Conservation (phyloP, 2,113 vertebrate genomes). For the Seriola dumerili region DNA sequence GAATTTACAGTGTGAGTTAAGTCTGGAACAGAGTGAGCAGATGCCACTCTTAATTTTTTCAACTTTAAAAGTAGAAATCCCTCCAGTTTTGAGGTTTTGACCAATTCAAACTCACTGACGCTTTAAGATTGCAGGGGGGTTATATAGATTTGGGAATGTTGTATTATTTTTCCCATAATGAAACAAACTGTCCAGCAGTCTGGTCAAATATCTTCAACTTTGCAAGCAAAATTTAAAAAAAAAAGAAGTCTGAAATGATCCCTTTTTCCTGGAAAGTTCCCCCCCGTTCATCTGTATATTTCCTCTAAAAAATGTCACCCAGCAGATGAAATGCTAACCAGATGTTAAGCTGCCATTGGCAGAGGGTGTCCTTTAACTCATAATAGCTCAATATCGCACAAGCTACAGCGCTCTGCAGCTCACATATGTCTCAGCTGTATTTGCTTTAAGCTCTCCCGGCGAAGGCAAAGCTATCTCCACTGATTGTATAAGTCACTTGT, state of each 20-base stretch:
- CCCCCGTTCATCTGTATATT: slow-evolving; percentile 49
- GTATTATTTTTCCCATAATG: slow-evolving; percentile 29
- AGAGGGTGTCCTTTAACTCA: slow-evolving; percentile 61
- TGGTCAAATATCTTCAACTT: slow-evolving; percentile 39
- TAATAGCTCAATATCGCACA: slow-evolving; percentile 50
- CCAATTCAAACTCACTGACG: slow-evolving; percentile 10
- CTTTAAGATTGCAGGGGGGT: not conserved
- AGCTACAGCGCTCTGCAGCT: slow-evolving; percentile 12
- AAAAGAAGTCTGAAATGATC: slow-evolving; percentile 52
- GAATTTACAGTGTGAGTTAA: slow-evolving; percentile 33
- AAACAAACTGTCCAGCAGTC: slow-evolving; percentile 39
- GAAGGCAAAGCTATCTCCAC: slow-evolving; percentile 57
- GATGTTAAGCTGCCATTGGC: slow-evolving; percentile 74
- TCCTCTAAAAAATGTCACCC: slow-evolving; percentile 69
- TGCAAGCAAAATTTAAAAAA: slow-evolving; percentile 35
- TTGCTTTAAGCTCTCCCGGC: slow-evolving; percentile 50
- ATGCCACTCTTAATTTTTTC: slow-evolving; percentile 59
- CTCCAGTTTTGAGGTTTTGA: slow-evolving; percentile 43
- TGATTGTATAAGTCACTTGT: slow-evolving; percentile 72
- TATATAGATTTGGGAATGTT: slow-evolving; percentile 16
- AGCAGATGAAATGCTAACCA: slow-evolving; percentile 73
- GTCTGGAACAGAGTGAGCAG: slow-evolving; percentile 44
- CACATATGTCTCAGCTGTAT: slow-evolving; percentile 45
- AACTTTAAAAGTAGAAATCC: slow-evolving; percentile 21
- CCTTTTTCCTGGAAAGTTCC: slow-evolving; percentile 69